These are phyloP conservation scores for Drosophila mercatorum DNA, from an alignment of 2,888 invertebrate genomes.

Conservation along the genomic window DNA sequence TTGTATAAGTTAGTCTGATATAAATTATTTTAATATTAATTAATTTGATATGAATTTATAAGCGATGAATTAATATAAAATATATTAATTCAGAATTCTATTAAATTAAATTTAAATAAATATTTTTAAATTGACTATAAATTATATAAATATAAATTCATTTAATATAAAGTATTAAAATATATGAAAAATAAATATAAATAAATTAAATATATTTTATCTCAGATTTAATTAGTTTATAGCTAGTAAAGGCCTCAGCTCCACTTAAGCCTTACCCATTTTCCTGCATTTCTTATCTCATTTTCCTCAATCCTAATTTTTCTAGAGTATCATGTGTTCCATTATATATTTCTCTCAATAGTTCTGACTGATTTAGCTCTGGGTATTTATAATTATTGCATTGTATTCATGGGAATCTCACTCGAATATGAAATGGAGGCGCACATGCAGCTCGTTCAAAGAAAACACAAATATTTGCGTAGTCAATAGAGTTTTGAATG, in stretches of 20 bases:
- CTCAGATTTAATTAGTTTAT: neutral
- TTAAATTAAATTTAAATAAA: no score
- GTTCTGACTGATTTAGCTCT: neutral
- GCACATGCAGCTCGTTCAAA: no score
- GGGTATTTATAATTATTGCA: neutral
- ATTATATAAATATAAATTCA: no score
- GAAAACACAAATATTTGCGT: constrained; percentile 1
- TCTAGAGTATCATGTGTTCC: neutral
- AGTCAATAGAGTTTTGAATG: neutral
- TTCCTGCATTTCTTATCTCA: neutral
- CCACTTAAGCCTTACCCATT: neutral
- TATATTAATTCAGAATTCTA: neutral
- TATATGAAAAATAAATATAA: no score
- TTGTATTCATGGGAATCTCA: neutral
- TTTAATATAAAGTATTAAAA: no score
- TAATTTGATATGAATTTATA: no score
- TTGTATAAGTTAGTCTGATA: no score
- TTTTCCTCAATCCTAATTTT: neutral
- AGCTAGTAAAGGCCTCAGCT: neutral
- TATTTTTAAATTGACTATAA: no score
- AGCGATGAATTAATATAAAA: no score
- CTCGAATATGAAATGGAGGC: neutral
- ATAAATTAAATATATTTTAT: no score
- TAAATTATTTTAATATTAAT: no score
- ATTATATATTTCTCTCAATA: neutral